Conservation (phyloP, 2,113 vertebrate genomes). For the Nipponia nippon region DNA sequence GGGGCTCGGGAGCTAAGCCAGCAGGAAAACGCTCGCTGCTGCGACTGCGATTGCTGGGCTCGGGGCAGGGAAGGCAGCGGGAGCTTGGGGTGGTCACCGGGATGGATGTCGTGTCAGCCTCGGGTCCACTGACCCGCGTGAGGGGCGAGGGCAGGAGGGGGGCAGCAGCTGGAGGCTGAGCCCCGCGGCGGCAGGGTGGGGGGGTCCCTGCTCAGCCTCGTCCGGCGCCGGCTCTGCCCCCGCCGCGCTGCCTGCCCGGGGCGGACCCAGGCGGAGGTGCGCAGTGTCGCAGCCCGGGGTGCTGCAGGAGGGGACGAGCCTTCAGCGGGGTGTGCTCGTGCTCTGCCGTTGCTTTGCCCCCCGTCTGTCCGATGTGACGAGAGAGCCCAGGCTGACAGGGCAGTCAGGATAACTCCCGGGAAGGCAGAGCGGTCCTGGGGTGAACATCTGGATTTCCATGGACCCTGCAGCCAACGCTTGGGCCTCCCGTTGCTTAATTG, state of each 20-base stretch:
- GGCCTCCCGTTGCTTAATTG: neutral
- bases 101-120: neutral
- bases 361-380: accelerated
- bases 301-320: accelerated
- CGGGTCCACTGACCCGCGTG: neutral
- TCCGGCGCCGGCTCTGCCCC: neutral
- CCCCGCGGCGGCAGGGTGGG: neutral
- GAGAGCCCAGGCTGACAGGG: neutral
- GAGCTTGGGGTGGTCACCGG: accelerated
- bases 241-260: too few species aligned
- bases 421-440: accelerated
- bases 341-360: neutral
- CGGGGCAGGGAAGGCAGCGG: neutral
- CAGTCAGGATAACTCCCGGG: neutral
- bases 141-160: neutral
- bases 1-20: neutral
- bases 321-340: too few species aligned
- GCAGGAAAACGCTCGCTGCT: neutral
- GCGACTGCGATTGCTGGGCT: neutral
- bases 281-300: neutral
- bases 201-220: neutral
- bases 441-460: neutral
- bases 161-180: neutral
- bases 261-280: neutral
- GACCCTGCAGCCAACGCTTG: neutral